Base-by-base conservation (phyloP, 2,113 vertebrate genomes). In the Leptosomus discolor region DNA sequence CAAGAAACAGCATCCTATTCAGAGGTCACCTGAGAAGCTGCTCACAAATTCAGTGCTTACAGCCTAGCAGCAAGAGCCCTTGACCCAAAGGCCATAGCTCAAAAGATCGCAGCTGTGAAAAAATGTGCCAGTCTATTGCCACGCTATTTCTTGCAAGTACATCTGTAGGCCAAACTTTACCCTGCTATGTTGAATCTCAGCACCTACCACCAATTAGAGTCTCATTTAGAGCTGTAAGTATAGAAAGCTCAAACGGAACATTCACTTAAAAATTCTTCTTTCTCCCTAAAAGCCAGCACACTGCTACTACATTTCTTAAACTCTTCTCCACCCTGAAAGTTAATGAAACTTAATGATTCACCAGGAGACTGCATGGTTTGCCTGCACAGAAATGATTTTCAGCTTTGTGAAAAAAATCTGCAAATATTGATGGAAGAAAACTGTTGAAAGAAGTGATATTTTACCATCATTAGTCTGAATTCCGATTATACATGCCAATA, bases 301-400 rank as follows among this genome's bases (percentile, higher is more conserved):
- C 24, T 85, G 18, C 32, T 60, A 71, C 8, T 32, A 19, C 17
- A 22, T 57, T 79, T 77, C 29, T 74, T 56, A 45, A 84, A 84
- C 3, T 50, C 24, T 4, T n/a, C 22, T 50, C 14, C 15, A 4
- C 0, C 1, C 30, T 5, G 18, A 56, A 63, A 45, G 12, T 54
- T 77, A 70, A 79, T 46, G 50, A 58, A 74, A 85, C 30, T 61
- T n/a, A 65, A 37, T 32, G 12, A 34, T 51, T 81, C 58, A 80
- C 32, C 60, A 39, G 30, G 26, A 34, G 23, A 68, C 48, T 63
- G 57, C 30, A 32, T 6, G 8, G 32, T 84, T 77, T 53, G n/a
- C 60, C 41, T 53, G 27, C 46, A 41, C 2, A 68, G 24, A 69
- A 75, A 53, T 53, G 0, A 51, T 87, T 78, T 81, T 78, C 46